Percentiles rank a stretch among this genome's conserved stretches.
Conservation (phyloP, 2,888 invertebrate genomes). For the Chrysolina oricalcia region DNA sequence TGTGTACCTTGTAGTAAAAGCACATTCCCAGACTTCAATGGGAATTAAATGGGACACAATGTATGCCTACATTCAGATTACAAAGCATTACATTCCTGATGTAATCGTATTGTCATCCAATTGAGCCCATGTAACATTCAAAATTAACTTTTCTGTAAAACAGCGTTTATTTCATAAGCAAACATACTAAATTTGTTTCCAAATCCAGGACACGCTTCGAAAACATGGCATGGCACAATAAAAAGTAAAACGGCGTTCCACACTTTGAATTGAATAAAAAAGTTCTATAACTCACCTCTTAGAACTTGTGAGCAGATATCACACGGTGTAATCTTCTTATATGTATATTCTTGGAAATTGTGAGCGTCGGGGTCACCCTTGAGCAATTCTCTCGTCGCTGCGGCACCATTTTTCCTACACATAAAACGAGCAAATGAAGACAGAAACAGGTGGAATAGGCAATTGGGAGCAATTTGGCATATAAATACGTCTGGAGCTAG, state of each 20-base stretch:
- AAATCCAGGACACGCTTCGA: neutral
- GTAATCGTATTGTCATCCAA: no score
- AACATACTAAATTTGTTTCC: no score
- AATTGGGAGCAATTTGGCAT: neutral
- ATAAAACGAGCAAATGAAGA: slow-evolving; percentile 30
- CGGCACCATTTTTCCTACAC: slow-evolving; percentile 82
- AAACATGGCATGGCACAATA: neutral
- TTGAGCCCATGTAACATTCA: neutral
- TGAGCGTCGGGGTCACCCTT: slow-evolving; percentile 83
- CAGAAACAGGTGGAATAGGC: slow-evolving; percentile 2
- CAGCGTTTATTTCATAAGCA: no score
- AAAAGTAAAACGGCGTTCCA: neutral
- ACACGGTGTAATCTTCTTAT: slow-evolving; percentile 96
- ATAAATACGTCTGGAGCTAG: slow-evolving; percentile 11
- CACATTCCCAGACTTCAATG: no score
- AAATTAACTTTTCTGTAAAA: neutral
- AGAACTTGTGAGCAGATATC: slow-evolving; percentile 95
- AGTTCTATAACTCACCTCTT: slow-evolving; percentile 78
- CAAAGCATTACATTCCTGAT: no score
- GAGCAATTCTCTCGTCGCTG: slow-evolving; percentile 75
- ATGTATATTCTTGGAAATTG: slow-evolving; percentile 94
- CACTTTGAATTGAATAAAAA: neutral
- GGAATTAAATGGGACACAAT: no score
- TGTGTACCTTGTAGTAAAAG: no score
- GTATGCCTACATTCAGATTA: no score